phyloP scores from a whole-genome alignment of 2,888 invertebrate genomes.

The Harpagoxenus sublaevis region DNA sequence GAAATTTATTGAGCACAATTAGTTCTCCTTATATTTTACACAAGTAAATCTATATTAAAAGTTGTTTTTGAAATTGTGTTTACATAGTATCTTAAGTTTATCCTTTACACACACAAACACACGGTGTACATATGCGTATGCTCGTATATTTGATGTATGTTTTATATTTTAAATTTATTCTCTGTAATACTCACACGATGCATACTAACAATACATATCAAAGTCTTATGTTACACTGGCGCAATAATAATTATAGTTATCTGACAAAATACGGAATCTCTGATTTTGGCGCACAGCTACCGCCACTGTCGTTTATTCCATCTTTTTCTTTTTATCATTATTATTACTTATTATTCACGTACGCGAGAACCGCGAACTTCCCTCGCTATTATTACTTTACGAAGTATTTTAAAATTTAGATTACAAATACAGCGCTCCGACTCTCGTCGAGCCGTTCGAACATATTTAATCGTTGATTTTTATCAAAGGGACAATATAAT shows the following conservation, averaged over 20 bases:
- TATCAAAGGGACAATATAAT: constrained; percentile 47
- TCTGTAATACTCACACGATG: constrained; percentile 74
- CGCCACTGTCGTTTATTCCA: constrained; percentile 30
- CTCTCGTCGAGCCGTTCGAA: constrained; percentile 14
- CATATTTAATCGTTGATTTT: constrained; percentile 49
- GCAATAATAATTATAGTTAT: constrained; percentile 74
- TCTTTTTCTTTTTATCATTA: constrained; percentile 8
- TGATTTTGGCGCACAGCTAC: constrained; percentile 48
- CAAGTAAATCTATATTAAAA: constrained; percentile 80
- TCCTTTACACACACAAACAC: constrained; percentile 71
- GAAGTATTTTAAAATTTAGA: constrained; percentile 48
- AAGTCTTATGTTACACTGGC: constrained; percentile 76
- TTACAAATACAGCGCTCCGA: constrained; percentile 44
- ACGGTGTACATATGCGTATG: constrained; percentile 73
- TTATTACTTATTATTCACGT: constrained; percentile 18
- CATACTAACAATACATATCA: constrained; percentile 76
- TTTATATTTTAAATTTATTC: constrained; percentile 77
- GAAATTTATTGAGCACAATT: constrained; percentile 83
- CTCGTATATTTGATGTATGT: constrained; percentile 72
- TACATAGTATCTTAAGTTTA: constrained; percentile 76
- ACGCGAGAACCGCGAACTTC: constrained; percentile 26
- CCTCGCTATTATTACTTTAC: constrained; percentile 42
- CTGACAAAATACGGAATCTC: constrained; percentile 81
- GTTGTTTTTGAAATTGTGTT: constrained; percentile 78
- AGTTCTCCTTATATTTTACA: constrained; percentile 79